Evolutionary conservation across 2,888 invertebrate species (phyloP), one percentile per base, ranked within the genome.

Genomic region (Phrixothrix hirtus): DNA sequence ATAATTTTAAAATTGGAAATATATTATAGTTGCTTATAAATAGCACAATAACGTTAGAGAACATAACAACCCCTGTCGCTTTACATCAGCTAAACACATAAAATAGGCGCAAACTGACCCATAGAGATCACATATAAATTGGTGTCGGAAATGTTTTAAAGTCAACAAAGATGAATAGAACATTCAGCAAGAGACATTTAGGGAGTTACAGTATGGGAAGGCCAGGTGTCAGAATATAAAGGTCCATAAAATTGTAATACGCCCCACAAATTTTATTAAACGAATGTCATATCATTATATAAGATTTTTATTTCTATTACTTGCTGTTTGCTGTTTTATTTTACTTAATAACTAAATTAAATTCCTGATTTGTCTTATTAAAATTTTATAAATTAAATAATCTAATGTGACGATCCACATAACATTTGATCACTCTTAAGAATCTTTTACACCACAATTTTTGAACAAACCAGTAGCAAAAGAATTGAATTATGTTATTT

Each of bases 201-300:
- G 49, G 51, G 65, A 68, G 69, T 67, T 72, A 73, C 67, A 70
- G 70, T 66, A 67, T 71, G 75, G 75, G 74, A 64, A 68, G 72
- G 71, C 74, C 75, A 75, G 75, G 75, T 75, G 75, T 75, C 74
- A 59, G 31, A 46, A 54, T 58, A 70, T 72, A 72, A 73, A 71
- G 69, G 65, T 52, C 67, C 71, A 67, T 70, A 64, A 68, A 71
- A 72, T 70, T 66, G 60, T 63, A 68, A 62, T 63, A 69, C 71
- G 71, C 70, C 70, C 68, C 65, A 64, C 54, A 50, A 57, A 51
- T 59, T 55, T 15, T n/a, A n/a, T 29, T 30, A 42, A 46, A 51
- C 45, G 34, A 46, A 49, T 43, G 48, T 51, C 39, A 50, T 55
- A 55, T 57, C 37, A 54, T 57, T 56, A 56, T 39, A 36, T 34